Percentiles rank a stretch among this genome's conserved stretches.
Conservation (phyloP, 2,113 vertebrate genomes). For the Sprattus sprattus region DNA sequence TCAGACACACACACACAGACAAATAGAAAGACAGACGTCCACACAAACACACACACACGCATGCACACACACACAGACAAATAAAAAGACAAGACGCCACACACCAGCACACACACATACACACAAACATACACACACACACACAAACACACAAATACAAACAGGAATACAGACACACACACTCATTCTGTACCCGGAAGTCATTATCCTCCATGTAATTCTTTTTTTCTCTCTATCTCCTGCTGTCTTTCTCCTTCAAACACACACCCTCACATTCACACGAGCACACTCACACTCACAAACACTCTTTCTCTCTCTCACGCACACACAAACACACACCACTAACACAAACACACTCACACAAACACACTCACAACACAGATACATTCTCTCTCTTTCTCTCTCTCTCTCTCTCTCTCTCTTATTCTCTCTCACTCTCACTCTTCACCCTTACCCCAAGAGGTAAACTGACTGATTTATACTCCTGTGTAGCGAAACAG, state of each 20-base stretch:
- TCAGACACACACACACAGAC: not conserved
- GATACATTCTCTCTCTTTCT: not conserved
- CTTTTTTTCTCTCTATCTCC: not conserved
- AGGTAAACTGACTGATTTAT: not conserved
- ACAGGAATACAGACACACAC: not conserved
- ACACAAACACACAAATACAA: constrained; percentile 8
- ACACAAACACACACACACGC: not conserved
- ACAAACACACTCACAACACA: too few species aligned
- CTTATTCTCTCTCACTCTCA: not conserved
- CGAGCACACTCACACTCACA: too few species aligned
- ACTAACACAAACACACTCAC: not conserved
- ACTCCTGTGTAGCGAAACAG: not conserved
- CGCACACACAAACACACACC: not conserved
- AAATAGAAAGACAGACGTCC: not conserved
- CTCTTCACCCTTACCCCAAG: not conserved
- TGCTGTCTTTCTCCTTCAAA: not conserved
- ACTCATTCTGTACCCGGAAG: not conserved
- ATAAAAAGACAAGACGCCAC: not conserved
- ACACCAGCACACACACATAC: not conserved
- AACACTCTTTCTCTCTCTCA: not conserved
- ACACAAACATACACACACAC: constrained; percentile 5
- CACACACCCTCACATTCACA: not conserved
- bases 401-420: not conserved
- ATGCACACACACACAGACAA: not conserved
- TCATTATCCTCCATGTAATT: not conserved